Percentiles rank a stretch among this genome's conserved stretches.
These are phyloP conservation scores for Thumatha senex DNA, from an alignment of 2,888 invertebrate species.

Conservation along the genomic window DNA sequence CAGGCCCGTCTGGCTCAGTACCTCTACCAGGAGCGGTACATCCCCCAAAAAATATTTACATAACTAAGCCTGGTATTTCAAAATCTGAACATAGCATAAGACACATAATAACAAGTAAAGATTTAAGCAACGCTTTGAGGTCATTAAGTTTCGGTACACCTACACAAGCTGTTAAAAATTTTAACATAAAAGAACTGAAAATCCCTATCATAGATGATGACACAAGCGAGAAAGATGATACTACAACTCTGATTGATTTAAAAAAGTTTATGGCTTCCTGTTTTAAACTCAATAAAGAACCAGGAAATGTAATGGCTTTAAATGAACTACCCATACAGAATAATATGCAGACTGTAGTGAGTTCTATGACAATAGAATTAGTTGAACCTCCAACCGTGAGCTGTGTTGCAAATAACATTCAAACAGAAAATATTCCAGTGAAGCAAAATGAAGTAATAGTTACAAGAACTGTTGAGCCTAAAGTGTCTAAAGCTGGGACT, in stretches of 20 bases:
- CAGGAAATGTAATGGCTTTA: constrained; percentile 30
- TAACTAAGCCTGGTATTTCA: constrained; percentile 57
- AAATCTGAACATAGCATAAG: constrained; percentile 74
- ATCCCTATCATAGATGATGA: constrained; percentile 49
- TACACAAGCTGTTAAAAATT: constrained; percentile 39
- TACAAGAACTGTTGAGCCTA: constrained; percentile 49
- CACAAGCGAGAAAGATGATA: constrained; percentile 38
- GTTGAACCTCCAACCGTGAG: constrained; percentile 45
- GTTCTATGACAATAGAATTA: constrained; percentile 14
- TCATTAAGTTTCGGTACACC: constrained; percentile 59
- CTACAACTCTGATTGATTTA: constrained; percentile 60
- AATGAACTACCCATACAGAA: constrained; percentile 49
- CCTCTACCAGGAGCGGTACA: constrained; percentile 62
- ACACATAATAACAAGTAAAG: constrained; percentile 64
- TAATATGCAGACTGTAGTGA: constrained; percentile 38
- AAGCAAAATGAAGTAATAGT: constrained; percentile 57
- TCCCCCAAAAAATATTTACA: constrained; percentile 30
- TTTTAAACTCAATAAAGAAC: constrained; percentile 62
- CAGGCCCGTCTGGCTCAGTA: constrained; percentile 62
- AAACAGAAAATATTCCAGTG: constrained; percentile 38
- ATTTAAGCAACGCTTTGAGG: constrained; percentile 65
- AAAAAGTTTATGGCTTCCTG: constrained; percentile 72
- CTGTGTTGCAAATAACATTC: constrained; percentile 34
- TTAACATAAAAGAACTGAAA: constrained; percentile 56
- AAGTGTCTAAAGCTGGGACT: constrained; percentile 46